phyloP scores from a whole-genome alignment of 2,888 invertebrate genomes.

The Andrena bucephala region DNA sequence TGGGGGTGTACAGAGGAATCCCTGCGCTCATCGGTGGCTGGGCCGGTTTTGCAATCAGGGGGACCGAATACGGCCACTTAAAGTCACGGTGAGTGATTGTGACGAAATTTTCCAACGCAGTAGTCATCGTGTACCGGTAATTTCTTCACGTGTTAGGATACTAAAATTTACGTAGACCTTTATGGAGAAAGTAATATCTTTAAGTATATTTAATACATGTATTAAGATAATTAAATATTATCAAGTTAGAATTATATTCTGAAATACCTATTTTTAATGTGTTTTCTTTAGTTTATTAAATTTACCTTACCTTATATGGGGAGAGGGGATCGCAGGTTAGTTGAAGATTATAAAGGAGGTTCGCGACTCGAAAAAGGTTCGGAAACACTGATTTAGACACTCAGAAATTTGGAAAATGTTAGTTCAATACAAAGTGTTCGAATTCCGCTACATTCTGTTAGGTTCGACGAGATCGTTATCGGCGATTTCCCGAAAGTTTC shows the following conservation, averaged over 20 bases:
- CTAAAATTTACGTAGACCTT: constrained; percentile 29
- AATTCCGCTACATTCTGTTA: background rate
- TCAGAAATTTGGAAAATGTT: no score
- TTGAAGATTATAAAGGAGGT: no score
- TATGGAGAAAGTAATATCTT: background rate
- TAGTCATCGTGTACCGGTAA: constrained; percentile 64
- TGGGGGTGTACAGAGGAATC: constrained; percentile 85
- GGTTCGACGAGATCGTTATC: background rate
- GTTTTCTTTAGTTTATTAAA: no score
- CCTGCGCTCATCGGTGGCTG: constrained; percentile 87
- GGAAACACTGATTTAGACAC: no score
- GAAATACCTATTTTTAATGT: no score
- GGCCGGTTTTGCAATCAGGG: constrained; percentile 87
- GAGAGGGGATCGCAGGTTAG: no score
- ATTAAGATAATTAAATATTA: no score
- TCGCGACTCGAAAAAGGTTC: no score
- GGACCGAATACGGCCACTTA: constrained; percentile 88
- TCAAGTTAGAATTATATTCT: no score
- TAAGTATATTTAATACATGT: no score
- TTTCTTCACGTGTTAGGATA: constrained; percentile 12
- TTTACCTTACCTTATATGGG: no score
- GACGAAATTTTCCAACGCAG: constrained; percentile 85
- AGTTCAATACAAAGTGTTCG: no score
- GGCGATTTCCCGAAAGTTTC: background rate
- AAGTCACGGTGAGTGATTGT: constrained; percentile 86